A percentile compares a stretch with the other conserved stretches of the same genome.
These are phyloP conservation scores for Meriones unguiculatus DNA, from an alignment of 2,113 vertebrate species.

Conservation along the genomic window DNA sequence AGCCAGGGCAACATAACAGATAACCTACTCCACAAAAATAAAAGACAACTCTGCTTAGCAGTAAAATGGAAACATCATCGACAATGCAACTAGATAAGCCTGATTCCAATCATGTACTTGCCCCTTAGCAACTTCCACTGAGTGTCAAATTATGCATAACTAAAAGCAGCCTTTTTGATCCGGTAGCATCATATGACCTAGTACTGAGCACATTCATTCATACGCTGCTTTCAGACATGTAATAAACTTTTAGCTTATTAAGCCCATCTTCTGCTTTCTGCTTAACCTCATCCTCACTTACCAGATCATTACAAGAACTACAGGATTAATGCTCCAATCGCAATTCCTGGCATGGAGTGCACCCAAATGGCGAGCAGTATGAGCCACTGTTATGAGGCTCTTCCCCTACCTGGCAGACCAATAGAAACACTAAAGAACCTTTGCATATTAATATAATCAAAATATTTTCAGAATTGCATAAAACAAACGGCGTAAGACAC, in stretches of 20 bases:
- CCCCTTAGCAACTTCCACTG: background rate
- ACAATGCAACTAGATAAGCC: background rate
- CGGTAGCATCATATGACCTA: rapidly evolving
- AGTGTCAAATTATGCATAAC: background rate
- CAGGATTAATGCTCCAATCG: background rate
- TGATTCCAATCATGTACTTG: no score
- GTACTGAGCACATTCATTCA: background rate
- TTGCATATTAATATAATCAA: constrained; percentile 17
- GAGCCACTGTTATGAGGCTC: background rate
- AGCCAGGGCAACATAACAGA: background rate
- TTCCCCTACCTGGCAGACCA: background rate
- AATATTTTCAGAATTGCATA: background rate
- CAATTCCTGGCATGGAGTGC: background rate
- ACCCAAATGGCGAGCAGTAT: background rate
- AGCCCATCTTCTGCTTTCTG: background rate
- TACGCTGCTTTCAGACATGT: background rate
- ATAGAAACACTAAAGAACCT: background rate
- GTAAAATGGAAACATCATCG: background rate
- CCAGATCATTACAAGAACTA: background rate
- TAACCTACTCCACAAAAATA: background rate
- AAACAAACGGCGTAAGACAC: background rate
- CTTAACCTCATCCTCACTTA: background rate
- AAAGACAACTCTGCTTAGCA: background rate
- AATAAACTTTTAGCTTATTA: background rate
- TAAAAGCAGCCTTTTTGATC: background rate